Evolutionary conservation across 2,113 vertebrate species (phyloP), one percentile per base, ranked within the genome.

Genomic region (Oncorhynchus mykiss): DNA sequence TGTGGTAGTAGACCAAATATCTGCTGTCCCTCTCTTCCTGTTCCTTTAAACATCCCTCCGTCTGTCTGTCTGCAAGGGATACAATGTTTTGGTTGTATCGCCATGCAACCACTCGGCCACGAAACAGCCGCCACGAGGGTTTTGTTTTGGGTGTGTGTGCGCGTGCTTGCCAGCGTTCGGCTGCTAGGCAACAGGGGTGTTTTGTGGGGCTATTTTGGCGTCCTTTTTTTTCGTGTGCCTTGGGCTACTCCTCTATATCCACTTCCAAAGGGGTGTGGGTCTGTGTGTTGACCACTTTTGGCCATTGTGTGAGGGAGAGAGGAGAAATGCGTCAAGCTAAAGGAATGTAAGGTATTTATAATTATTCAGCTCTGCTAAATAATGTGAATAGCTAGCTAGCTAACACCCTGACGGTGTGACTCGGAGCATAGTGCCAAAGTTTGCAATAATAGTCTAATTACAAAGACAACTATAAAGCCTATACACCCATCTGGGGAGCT

Each of bases 261-360:
- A 73, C 78, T 78, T 78, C 48, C 48, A 73, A 73, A 39, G 80
- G 18, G 59, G 11, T 11, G 39, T 29, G 29, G 39, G 39, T 45
- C 69, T 0, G 70, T 18, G 11, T 60, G 39, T 45, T 72, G 51
- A 20, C 51, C 49, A 70, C 68, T n/a, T 31, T 65, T 60, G 78
- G 54, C 39, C 8, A 45, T 45, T 45, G 39, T 45, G 8, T 45
- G 39, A 8, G 9, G 39, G 8, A 45, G 34, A 39, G 34, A 8
- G 65, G 73, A 70, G 64, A 18, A 70, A 12, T 22, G 59, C 65
- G 64, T 78, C 75, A 89, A 76, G 84, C 80, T 78, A 57, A 60
- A 91, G 86, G 90, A 92, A 91, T 92, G 85, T 77, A 39, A 79
- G 85, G 86, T 88, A 90, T 91, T 92, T 76, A 71, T 75, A 75